Evolutionary conservation across 2,113 vertebrate species (phyloP).

Genomic region (Falco punctatus): DNA sequence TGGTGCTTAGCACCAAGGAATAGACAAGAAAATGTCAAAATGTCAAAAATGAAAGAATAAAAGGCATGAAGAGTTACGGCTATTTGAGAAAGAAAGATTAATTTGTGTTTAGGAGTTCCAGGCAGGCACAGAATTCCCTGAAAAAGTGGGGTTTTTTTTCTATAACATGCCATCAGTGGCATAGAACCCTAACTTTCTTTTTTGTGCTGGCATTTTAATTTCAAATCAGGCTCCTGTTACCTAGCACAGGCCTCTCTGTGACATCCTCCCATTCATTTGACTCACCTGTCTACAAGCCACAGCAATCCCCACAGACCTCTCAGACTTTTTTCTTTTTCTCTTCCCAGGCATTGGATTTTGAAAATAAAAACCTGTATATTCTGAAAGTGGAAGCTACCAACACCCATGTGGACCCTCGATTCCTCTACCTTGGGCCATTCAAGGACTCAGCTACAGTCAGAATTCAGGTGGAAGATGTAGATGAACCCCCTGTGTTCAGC

Average conservation of each 20-base stretch:
- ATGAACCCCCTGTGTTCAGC: conserved; percentile 91
- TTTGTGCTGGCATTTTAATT: neutral
- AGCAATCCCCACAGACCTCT: neutral
- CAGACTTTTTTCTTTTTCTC: neutral
- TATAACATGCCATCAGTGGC: neutral
- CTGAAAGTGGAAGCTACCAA: conserved; percentile 93
- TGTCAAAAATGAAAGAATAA: neutral
- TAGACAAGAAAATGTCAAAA: neutral
- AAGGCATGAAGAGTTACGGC: neutral
- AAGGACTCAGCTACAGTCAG: conserved; percentile 87
- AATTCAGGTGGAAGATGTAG: conserved; percentile 89
- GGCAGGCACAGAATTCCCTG: neutral
- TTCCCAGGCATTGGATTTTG: conserved; percentile 87
- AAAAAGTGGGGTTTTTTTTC: neutral
- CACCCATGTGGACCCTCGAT: conserved; percentile 83
- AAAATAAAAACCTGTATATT: conserved; percentile 86
- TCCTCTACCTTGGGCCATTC: conserved; percentile 88
- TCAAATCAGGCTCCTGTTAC: neutral
- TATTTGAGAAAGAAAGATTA: neutral
- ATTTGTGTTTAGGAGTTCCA: neutral
- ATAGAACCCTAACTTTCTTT: neutral
- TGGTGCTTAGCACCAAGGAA: neutral
- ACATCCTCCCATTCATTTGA: neutral
- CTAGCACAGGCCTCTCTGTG: neutral
- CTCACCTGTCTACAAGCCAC: neutral